Percentiles rank a stretch among this genome's conserved stretches.
phyloP scores from a whole-genome alignment of 2,888 invertebrate genomes.

The Falcaria lacertinaria region DNA sequence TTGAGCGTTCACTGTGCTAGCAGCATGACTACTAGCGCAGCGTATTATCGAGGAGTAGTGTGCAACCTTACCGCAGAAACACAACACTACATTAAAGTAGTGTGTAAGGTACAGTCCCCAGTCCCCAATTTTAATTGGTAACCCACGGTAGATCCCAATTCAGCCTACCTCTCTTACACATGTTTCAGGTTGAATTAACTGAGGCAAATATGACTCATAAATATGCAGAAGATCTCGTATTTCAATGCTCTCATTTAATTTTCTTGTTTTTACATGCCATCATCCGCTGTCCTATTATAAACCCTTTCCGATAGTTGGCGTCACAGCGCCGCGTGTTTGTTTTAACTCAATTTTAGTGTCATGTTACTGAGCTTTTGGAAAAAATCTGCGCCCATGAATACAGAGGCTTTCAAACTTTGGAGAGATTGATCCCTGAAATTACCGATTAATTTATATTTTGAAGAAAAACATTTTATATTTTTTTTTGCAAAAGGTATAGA shows the following conservation, averaged over 20 bases:
- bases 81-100: no score
- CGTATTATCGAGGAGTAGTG: no score
- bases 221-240: neutral
- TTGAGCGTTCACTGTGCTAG: no score
- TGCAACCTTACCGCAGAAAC: no score
- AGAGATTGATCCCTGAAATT: neutral
- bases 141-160: no score
- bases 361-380: constrained; percentile 57
- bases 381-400: constrained; percentile 42
- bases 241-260: neutral
- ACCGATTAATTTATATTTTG: no score
- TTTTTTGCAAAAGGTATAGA: no score
- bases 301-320: constrained; percentile 48
- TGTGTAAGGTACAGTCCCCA: no score
- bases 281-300: constrained; percentile 30
- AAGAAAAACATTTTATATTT: no score
- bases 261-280: neutral
- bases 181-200: neutral
- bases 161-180: no score
- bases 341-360: constrained; percentile 72
- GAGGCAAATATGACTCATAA: neutral
- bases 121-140: no score
- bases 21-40: no score
- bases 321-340: constrained; percentile 49
- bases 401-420: constrained; percentile 41